Evolutionary conservation across 2,113 vertebrate species (phyloP).

Genomic region (Nothocercus nigrocapillus): DNA sequence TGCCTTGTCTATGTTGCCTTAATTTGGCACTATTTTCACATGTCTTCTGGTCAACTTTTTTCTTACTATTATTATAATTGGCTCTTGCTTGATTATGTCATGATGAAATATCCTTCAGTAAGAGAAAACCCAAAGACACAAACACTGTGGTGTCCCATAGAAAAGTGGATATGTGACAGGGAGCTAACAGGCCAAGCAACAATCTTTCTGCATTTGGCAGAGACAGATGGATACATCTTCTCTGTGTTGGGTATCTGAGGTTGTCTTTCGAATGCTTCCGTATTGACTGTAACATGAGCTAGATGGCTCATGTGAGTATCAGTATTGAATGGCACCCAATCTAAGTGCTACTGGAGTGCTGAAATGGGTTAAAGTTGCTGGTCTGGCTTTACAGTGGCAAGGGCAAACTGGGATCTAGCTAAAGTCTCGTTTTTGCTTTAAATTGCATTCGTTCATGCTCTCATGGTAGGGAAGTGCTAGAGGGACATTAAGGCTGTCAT

Average conservation of each 20-base stretch:
- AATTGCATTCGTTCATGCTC: neutral
- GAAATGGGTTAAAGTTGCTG: neutral
- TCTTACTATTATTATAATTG: neutral
- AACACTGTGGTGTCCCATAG: neutral
- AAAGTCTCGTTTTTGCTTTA: neutral
- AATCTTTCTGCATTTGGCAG: neutral
- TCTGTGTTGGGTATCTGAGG: neutral
- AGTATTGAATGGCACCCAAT: rapidly evolving
- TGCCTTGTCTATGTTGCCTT: neutral
- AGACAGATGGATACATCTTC: neutral
- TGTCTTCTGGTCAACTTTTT: neutral
- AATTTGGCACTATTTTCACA: neutral
- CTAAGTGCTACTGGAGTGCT: neutral
- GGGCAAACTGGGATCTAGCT: neutral
- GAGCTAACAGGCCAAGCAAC: neutral
- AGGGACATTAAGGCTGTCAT: neutral
- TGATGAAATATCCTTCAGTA: neutral
- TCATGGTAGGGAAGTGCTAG: neutral
- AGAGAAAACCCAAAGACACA: neutral
- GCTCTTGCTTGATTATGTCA: neutral
- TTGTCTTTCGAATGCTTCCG: neutral
- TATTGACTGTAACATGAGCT: neutral
- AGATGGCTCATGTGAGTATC: neutral
- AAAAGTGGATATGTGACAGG: neutral
- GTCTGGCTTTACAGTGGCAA: neutral